phyloP scores from a whole-genome alignment of 2,888 invertebrate genomes.

The Cephus spinipes region DNA sequence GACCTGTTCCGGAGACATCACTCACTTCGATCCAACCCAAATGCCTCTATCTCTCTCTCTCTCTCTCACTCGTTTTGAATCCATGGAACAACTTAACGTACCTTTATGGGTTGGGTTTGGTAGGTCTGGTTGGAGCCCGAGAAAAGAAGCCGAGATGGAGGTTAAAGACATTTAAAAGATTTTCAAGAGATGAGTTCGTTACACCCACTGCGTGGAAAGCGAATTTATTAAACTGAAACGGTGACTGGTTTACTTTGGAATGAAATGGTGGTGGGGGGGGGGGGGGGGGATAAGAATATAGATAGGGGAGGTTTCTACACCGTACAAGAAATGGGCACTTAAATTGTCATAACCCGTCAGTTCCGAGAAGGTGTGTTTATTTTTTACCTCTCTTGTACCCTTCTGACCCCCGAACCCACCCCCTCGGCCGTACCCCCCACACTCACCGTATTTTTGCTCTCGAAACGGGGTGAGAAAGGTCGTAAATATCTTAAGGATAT shows the following conservation, averaged over 20 bases:
- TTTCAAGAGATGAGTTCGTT: background rate
- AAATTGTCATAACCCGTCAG: slow-evolving; percentile 38
- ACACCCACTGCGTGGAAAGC: background rate
- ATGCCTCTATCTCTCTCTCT: no score
- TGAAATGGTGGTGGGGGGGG: no score
- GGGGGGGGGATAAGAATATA: no score
- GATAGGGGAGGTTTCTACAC: no score
- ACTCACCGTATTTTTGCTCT: background rate
- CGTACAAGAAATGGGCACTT: slow-evolving; percentile 33
- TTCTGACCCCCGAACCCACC: slow-evolving; percentile 2
- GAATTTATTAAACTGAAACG: slow-evolving; percentile 24
- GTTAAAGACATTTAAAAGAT: background rate
- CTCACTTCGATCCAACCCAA: slow-evolving; percentile 1
- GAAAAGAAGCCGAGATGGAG: background rate
- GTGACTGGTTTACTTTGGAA: background rate
- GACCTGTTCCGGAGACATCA: slow-evolving; percentile 8
- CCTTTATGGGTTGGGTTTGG: no score
- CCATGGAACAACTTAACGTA: no score
- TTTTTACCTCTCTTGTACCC: slow-evolving; percentile 16
- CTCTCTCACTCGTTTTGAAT: background rate
- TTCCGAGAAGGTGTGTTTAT: slow-evolving; percentile 32
- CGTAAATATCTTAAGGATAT: slow-evolving; percentile 28
- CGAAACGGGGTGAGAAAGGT: background rate
- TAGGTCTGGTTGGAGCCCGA: background rate
- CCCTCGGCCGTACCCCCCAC: background rate